Percentiles rank a stretch among this genome's conserved stretches.
Conservation (phyloP, 2,888 invertebrate genomes). For the Odontothrips loti region DNA sequence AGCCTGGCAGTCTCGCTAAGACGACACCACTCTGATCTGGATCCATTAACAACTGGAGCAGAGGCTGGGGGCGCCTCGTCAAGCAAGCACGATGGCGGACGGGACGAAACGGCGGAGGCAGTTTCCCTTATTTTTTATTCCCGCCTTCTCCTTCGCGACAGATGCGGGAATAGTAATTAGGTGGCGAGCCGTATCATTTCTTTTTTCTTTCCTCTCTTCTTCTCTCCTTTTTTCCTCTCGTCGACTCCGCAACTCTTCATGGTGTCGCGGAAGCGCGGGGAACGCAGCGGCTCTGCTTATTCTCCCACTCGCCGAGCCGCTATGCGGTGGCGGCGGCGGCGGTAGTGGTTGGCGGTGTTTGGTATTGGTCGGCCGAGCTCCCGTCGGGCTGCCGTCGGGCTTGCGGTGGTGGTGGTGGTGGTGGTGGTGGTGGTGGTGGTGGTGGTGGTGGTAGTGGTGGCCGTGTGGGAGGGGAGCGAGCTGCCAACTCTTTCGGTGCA, state of each 20-base stretch:
- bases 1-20: not conserved
- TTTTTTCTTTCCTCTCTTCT: not conserved
- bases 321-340: too few species aligned
- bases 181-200: conserved; percentile 9
- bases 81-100: not conserved
- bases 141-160: conserved; percentile 6
- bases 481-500: too few species aligned
- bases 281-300: not conserved
- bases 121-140: conserved; percentile 15
- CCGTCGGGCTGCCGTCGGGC: too few species aligned
- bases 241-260: not conserved
- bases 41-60: conserved; percentile 22
- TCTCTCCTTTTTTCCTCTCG: not conserved
- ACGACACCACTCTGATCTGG: conserved; percentile 12
- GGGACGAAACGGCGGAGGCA: too few species aligned
- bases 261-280: not conserved
- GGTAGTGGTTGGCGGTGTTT: too few species aligned
- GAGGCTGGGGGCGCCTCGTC: not conserved
- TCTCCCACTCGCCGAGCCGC: not conserved
- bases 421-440: too few species aligned
- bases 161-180: conserved; percentile 23
- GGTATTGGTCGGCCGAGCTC: too few species aligned
- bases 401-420: too few species aligned
- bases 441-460: too few species aligned
- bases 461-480: too few species aligned